Base-by-base conservation (phyloP, 2,113 vertebrate species). In the Xiphophorus hellerii region DNA sequence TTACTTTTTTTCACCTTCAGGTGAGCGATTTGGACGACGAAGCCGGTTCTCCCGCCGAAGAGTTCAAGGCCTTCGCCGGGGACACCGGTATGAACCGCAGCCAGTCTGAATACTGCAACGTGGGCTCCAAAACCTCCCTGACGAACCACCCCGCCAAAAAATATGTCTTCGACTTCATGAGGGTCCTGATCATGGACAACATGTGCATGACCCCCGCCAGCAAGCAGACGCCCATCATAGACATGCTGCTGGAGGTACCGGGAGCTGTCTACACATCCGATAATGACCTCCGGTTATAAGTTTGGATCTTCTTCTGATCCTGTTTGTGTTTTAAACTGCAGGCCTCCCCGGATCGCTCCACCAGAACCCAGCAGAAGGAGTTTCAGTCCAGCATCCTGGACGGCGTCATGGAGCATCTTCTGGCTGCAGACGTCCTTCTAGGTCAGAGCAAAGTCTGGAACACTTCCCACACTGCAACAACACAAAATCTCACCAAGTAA, bases 41-140 rank as follows among this genome's bases (percentile, higher is more conserved):
- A 76, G 95, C 95, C 0, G 95, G 97, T 3, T 99, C 98, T 44
- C 98, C 98, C 75, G 96, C 96, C 1, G 98, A 99, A 87, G 98
- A 99, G 84, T 98, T 99, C 86, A 99, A 98, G 83, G 96, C 96
- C 15, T 98, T 99, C 62, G 93, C 95, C 0, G 95, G 94, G 4
- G 98, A 99, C 90, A 96, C 97, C 0, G 97, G 98, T 11, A 99
- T 99, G 98, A 99, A 99, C 92, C 96, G 98, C 87, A 99, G 98
- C 87, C 98, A 99, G 0, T 99, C 98, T 0, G 98, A 99, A 39
- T 99, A 99, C 87, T 98, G 97, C 87, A 99, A 99, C 14, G 97
- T 99, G 60, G 98, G 97, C 78, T 95, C 95, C 75, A 99, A 99
- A 91, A 99, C 98, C 0, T 99, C 96, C n/a, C 94, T 99, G 79